phyloP scores from a whole-genome alignment of 2,888 invertebrate genomes.

The Andrena bicolor region DNA sequence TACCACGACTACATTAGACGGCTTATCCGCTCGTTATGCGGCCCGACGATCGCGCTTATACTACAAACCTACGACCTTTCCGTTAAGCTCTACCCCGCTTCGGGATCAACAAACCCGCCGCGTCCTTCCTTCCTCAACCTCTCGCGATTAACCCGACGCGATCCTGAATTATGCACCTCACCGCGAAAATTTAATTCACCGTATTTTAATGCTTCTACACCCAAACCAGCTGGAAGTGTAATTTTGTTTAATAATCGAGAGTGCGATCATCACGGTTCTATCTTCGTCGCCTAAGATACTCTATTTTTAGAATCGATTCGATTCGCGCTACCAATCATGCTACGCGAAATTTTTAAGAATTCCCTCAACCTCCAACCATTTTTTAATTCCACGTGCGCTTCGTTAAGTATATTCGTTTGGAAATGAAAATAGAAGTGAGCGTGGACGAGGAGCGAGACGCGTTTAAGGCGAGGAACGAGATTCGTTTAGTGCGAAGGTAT shows the following conservation, averaged over 20 bases:
- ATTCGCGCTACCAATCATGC: too few relatives aligned
- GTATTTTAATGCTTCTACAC: constrained; percentile 3
- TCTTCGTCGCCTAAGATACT: not conserved
- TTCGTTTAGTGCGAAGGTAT: constrained; percentile 1
- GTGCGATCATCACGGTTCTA: not conserved
- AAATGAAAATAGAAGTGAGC: not conserved
- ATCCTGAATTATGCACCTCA: constrained; percentile 33
- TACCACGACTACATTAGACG: constrained; percentile 74
- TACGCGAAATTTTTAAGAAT: not conserved
- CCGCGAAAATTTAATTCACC: constrained; percentile 42
- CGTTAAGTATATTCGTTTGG: not conserved
- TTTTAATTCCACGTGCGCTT: not conserved
- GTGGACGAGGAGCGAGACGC: not conserved
- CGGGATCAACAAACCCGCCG: constrained; percentile 49
- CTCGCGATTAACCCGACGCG: constrained; percentile 44
- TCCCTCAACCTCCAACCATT: not conserved
- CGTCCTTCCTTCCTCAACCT: constrained; percentile 45
- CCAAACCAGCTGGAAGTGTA: not conserved
- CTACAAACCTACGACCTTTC: constrained; percentile 53
- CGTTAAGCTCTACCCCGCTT: constrained; percentile 49
- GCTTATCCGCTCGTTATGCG: constrained; percentile 78
- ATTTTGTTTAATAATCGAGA: not conserved
- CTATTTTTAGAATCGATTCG: too few relatives aligned
- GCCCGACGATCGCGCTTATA: constrained; percentile 70
- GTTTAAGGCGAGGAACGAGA: not conserved